phyloP scores from a whole-genome alignment of 2,888 invertebrate genomes.

The Crossocerus cetratus region DNA sequence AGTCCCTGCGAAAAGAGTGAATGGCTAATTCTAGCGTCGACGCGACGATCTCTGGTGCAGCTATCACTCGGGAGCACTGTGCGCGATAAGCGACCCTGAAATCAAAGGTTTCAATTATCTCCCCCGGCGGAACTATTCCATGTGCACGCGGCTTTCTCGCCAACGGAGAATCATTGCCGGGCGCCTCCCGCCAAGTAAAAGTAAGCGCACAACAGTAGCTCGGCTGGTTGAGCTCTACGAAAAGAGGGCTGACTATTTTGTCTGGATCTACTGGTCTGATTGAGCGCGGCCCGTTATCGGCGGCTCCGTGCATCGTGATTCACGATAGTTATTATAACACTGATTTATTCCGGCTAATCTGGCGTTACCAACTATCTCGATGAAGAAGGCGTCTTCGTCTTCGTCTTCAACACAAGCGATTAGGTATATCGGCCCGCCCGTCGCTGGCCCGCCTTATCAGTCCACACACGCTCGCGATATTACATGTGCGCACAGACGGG shows the following conservation, averaged over 20 bases:
- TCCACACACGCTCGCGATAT: no score
- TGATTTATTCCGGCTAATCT: constrained; percentile 17
- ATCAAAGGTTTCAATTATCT: no score
- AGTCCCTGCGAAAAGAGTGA: no score
- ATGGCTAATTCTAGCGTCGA: no score
- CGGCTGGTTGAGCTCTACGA: neutral
- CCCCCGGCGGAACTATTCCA: no score
- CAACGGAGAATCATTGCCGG: neutral
- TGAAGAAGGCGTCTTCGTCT: neutral
- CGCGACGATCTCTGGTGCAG: no score
- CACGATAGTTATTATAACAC: constrained; percentile 27
- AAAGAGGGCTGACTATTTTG: constrained; percentile 12
- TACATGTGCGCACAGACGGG: no score
- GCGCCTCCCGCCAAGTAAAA: neutral
- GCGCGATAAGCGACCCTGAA: no score
- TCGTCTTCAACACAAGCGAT: neutral
- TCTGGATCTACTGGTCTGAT: constrained; percentile 19
- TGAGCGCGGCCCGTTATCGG: constrained; percentile 15
- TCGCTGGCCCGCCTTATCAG: neutral
- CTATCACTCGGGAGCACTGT: no score
- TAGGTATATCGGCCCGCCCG: neutral
- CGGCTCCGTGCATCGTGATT: constrained; percentile 22
- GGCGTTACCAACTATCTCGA: constrained; percentile 30
- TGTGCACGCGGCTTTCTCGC: no score
- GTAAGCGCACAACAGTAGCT: no score